A percentile compares a stretch with the other conserved stretches of the same genome.
phyloP scores from a whole-genome alignment of 1,140 invertebrate genomes.

The Ectropis grisescens region DNA sequence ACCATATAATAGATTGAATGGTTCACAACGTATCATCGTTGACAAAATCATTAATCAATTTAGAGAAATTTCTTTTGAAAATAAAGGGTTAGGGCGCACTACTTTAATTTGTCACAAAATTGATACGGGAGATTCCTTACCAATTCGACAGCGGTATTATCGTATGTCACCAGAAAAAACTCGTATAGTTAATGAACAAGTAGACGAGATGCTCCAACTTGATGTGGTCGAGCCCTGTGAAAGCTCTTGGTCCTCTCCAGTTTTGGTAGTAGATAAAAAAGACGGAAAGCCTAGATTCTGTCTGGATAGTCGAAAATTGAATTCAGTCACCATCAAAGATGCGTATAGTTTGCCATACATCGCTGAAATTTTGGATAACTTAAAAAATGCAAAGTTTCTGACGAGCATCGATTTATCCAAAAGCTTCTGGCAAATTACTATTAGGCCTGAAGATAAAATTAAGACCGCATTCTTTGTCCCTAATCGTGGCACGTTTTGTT shows the following conservation, averaged over 20 bases:
- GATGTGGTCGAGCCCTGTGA: slow-evolving; percentile 48
- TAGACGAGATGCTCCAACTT: slow-evolving; percentile 24
- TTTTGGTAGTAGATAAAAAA: slow-evolving; percentile 64
- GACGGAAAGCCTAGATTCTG: slow-evolving; percentile 27
- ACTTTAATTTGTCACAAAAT: slow-evolving; percentile 16
- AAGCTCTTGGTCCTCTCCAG: slow-evolving; percentile 40
- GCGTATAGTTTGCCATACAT: slow-evolving; percentile 13
- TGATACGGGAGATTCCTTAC: slow-evolving; percentile 8
- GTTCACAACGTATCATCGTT: background rate
- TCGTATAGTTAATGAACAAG: background rate
- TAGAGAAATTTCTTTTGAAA: background rate
- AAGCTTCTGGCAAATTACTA: slow-evolving; percentile 15
- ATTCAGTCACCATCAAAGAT: slow-evolving; percentile 8
- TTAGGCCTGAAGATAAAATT: slow-evolving; percentile 2
- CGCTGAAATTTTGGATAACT: slow-evolving; percentile 16
- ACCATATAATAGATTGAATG: background rate
- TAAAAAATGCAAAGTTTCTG: slow-evolving; percentile 9
- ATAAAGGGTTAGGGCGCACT: slow-evolving; percentile 6
- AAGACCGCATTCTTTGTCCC: slow-evolving; percentile 21
- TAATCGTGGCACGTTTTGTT: slow-evolving; percentile 9
- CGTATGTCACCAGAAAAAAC: background rate
- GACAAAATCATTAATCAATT: slow-evolving; percentile 3
- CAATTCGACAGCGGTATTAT: background rate
- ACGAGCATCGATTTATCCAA: slow-evolving; percentile 14
- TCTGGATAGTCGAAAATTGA: slow-evolving; percentile 26